Evolutionary conservation across 92 coral and sea anemone species (phyloP), one percentile per base, ranked within the genome.

Genomic region (Blastomussa wellsi): DNA sequence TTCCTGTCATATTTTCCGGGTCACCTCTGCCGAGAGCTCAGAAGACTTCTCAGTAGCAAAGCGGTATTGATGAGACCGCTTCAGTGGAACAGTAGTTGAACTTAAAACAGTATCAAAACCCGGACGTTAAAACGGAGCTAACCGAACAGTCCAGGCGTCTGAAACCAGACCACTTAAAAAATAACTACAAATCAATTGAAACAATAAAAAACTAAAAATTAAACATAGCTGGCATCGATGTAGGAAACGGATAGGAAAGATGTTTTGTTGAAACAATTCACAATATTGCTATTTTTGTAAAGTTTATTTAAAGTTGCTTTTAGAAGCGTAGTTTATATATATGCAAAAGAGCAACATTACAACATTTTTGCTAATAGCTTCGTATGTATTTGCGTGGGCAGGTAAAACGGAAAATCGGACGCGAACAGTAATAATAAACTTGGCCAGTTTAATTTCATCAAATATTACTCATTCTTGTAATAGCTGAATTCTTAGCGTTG

Each of bases 241-340:
- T n/a, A 10, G 67, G 33, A 26, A n/a, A 3, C 33, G 9, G 67
- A n/a, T 60, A 7, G 67, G 33, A 26, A 60, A 60, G 67, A 60
- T 8, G 29, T 60, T 15, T n/a, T 60, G 67, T 60, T 28, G 26
- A 22, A 60, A 60, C 26, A 60, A 60, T n/a, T 60, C 33, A 60
- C 2, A n/a, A 60, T 60, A 60, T 60, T 60, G 67, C 67, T 26
- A 26, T 32, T 32, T n/a, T 60, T 32, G 67, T 26, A 60, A 60
- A 60, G 32, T 60, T 60, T 60, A 60, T 60, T 26, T 60, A 60
- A n/a, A 60, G n/a, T 60, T 60, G 67, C 67, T 60, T 60, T 60
- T 60, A 60, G 32, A 10, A 26, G 14, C n/a, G 15, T n/a, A 60
- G 67, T 26, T 60, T 26, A 11, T 7, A 3, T n/a, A 8, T 26